These are phyloP conservation scores for Felis chaus DNA, from an alignment of 2,113 vertebrate genomes.

Conservation along the genomic window DNA sequence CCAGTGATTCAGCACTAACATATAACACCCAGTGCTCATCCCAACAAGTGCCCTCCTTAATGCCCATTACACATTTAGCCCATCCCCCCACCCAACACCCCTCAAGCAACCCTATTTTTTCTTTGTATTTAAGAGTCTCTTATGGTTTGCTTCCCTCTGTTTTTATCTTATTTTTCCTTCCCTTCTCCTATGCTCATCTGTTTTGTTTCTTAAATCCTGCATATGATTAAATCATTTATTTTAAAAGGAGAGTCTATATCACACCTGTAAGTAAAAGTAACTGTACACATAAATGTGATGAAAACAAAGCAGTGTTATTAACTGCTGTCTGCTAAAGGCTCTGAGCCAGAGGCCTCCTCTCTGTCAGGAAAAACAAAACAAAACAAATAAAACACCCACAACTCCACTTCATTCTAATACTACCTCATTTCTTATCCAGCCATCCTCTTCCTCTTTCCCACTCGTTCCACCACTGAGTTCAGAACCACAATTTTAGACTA, in stretches of 20 bases:
- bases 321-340: not conserved
- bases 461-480: not conserved
- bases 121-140: too few species aligned
- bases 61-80: too few species aligned
- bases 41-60: too few species aligned
- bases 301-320: not conserved
- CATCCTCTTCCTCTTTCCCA: not conserved
- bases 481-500: not conserved
- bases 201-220: too few species aligned
- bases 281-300: not conserved
- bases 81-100: too few species aligned
- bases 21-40: too few species aligned
- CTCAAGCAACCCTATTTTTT: too few species aligned
- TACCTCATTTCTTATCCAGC: not conserved
- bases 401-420: not conserved
- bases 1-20: too few species aligned
- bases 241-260: not conserved
- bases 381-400: not conserved
- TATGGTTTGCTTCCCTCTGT: too few species aligned
- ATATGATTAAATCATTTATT: not conserved
- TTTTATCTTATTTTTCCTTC: too few species aligned
- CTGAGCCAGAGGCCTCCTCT: not conserved
- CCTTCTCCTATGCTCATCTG: too few species aligned
- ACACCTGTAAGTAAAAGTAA: conserved; percentile 10
- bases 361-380: not conserved